Evolutionary conservation across 2,797 vertebrate species (phyloP).

Genomic region (Rhinogobio ventralis): DNA sequence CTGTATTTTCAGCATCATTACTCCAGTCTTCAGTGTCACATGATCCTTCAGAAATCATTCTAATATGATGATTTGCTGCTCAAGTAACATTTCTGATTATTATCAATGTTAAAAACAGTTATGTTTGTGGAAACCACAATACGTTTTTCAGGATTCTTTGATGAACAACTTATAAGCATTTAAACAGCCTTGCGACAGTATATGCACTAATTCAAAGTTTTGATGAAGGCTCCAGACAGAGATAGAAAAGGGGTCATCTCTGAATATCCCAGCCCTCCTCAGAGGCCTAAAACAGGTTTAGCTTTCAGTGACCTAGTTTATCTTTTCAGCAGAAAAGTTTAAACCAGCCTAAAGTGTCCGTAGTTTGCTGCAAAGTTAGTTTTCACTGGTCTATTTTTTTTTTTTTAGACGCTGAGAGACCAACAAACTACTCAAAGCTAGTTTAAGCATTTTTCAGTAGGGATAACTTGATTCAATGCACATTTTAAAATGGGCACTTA

Average conservation of each 20-base stretch:
- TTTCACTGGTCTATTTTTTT: not conserved
- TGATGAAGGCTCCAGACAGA: slow-evolving; percentile 3
- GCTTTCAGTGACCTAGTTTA: slow-evolving; percentile 18
- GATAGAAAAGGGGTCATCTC: slow-evolving; percentile 39
- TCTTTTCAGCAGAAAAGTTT: not conserved
- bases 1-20: not conserved
- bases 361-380: not conserved
- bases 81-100: not conserved
- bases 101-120: not conserved
- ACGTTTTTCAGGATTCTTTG: not conserved
- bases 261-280: slow-evolving; percentile 29
- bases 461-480: not conserved
- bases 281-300: slow-evolving; percentile 10
- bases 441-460: not conserved
- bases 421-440: not conserved
- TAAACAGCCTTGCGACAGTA: no score
- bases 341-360: not conserved
- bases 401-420: not conserved
- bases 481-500: not conserved
- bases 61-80: not conserved
- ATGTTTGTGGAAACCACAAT: not conserved
- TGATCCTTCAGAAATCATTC: not conserved
- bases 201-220: not conserved
- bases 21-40: not conserved
- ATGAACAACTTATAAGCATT: not conserved